phyloP scores from a whole-genome alignment of 92 coral and sea anemone species.

The Siderastrea siderea region DNA sequence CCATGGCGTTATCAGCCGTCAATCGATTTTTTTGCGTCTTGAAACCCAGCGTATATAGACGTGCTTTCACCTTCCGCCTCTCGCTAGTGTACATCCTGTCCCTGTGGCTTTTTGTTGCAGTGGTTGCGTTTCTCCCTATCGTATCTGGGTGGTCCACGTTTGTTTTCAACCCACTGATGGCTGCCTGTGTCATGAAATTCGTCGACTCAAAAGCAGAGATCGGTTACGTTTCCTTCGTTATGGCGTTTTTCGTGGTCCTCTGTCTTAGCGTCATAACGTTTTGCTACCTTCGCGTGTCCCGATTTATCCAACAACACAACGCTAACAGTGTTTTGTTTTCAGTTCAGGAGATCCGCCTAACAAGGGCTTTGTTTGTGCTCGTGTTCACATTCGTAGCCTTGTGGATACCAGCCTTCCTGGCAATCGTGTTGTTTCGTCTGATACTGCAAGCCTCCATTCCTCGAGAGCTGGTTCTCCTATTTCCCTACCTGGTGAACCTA shows the following conservation, averaged over 20 bases:
- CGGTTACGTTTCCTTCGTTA: conserved; percentile 39
- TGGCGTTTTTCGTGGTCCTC: conserved; percentile 43
- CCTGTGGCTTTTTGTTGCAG: conserved; percentile 34
- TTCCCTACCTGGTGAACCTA: not conserved
- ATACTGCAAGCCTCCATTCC: not conserved
- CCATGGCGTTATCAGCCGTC: conserved; percentile 67
- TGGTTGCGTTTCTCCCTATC: conserved; percentile 42
- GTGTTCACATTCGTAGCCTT: conserved; percentile 60
- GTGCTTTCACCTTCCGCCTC: conserved; percentile 37
- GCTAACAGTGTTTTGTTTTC: conserved; percentile 34
- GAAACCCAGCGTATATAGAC: conserved; percentile 56
- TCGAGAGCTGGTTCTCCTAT: not conserved
- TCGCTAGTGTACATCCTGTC: conserved; percentile 40
- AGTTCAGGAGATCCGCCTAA: conserved; percentile 66
- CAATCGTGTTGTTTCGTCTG: conserved; percentile 4
- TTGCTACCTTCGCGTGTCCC: conserved; percentile 65
- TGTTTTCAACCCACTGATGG: conserved; percentile 45
- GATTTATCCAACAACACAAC: conserved; percentile 63
- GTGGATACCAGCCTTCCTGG: conserved; percentile 51
- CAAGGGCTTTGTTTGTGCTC: conserved; percentile 61
- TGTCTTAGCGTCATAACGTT: conserved; percentile 39
- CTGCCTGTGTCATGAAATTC: conserved; percentile 45
- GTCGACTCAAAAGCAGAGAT: conserved; percentile 2
- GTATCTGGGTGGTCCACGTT: conserved; percentile 52
- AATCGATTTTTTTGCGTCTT: conserved; percentile 71